Evolutionary conservation across 2,113 vertebrate genomes (phyloP), one percentile per base, ranked within the genome.

Genomic region (Ondatra zibethicus): DNA sequence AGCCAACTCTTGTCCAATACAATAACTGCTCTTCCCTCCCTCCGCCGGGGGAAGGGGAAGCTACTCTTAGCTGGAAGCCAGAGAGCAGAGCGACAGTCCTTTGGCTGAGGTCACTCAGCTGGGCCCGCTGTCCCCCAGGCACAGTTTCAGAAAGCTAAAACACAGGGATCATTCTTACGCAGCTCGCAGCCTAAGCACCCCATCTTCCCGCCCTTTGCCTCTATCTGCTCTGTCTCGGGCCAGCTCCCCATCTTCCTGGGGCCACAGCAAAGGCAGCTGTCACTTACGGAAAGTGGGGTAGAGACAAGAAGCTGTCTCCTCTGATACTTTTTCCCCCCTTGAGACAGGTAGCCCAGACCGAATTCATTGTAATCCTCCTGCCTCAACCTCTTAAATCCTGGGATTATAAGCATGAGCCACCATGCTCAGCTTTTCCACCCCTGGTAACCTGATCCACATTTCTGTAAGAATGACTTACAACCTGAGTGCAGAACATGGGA

Each of bases 31-130:
- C 61, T 86, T 88, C 52, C 50, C 27, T 77, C 81, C 58, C 27
- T 77, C 81, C 58, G 87, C 87, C 47, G 50, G 27, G 85, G 33
- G 39, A 89, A 93, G 78, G 88, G 29, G 42, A 88, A 92, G 78
- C 63, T 33, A 4, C 72, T 75, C 42, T 73, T 6, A 94, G 87
- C 85, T 17, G n/a, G 63, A 93, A 77, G 50, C 82, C 63, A 72
- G 39, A 86, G 76, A 31, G 47, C 16, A 86, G 76, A 31, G 47
- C 16, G 25, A 80, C 0, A 50, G 70, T 66, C 75, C 42, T 72
- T 82, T 76, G 39, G 27, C 66, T 33, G 68, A 85, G 39, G 81
- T 82, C 63, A 33, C 70, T 77, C 73, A 23, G 31, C 58, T 65
- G 72, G 85, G 70, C 33, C 61, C 4, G 4, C 7, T 31, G 27